phyloP scores from a whole-genome alignment of 2,888 invertebrate species.

The Mythimna vitellina region DNA sequence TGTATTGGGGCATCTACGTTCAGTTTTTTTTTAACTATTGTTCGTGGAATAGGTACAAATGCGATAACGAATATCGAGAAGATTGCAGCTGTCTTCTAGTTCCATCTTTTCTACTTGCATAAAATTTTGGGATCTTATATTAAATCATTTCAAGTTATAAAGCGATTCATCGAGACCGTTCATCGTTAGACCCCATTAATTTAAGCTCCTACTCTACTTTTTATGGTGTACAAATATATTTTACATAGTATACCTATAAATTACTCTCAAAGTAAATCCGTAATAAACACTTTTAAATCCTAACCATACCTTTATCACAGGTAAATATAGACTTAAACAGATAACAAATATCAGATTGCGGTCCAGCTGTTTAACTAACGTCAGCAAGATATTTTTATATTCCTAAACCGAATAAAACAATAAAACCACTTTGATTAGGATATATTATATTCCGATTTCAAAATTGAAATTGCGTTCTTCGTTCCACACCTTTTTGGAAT shows the following conservation, averaged over 20 bases:
- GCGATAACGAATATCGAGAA: too few species aligned
- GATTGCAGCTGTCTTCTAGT: neutral
- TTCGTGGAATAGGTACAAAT: too few species aligned
- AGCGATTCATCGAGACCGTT: too few species aligned
- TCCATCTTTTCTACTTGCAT: neutral
- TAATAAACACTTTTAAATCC: neutral
- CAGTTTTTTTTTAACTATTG: neutral
- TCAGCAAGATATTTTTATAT: neutral
- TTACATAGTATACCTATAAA: too few species aligned
- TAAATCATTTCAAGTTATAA: neutral
- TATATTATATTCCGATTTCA: neutral
- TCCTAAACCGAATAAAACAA: neutral
- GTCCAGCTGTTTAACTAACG: neutral
- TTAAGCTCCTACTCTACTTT: too few species aligned
- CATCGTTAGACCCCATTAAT: too few species aligned
- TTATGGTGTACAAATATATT: too few species aligned
- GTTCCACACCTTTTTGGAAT: neutral
- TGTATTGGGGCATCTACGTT: neutral
- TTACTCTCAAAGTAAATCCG: neutral
- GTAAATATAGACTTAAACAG: neutral
- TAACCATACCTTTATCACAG: neutral
- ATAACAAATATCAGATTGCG: neutral
- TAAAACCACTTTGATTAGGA: neutral
- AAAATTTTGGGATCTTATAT: neutral
- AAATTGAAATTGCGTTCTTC: neutral